Percentiles rank a stretch among this genome's conserved stretches.
phyloP scores from a whole-genome alignment of 2,113 vertebrate species.

The Carollia perspicillata region DNA sequence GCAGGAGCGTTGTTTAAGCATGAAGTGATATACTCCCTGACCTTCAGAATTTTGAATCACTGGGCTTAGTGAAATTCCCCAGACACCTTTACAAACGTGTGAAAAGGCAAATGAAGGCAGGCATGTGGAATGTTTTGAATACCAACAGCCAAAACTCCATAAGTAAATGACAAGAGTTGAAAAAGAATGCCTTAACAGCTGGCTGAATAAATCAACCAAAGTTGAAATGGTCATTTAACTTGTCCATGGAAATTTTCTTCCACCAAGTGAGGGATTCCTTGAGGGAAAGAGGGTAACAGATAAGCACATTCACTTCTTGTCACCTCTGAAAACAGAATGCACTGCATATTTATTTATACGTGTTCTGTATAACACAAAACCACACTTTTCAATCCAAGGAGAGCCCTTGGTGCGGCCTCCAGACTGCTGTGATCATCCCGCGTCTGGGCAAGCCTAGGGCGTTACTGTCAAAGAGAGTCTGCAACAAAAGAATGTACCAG shows the following conservation, averaged over 20 bases:
- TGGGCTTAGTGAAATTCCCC: constrained; percentile 37
- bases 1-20: constrained; percentile 42
- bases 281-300: not conserved
- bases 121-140: constrained; percentile 49
- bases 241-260: not conserved
- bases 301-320: not conserved
- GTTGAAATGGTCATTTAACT: not conserved
- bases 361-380: not conserved
- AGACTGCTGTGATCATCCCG: not conserved
- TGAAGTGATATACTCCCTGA: constrained; percentile 46
- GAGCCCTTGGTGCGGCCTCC: not conserved
- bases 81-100: constrained; percentile 1
- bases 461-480: not conserved
- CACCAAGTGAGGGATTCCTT: not conserved
- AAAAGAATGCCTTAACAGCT: constrained; percentile 24
- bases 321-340: not conserved
- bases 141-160: not conserved
- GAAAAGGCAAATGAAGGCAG: constrained; percentile 4
- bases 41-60: constrained; percentile 59
- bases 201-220: constrained; percentile 28
- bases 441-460: not conserved
- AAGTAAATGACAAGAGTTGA: constrained; percentile 41
- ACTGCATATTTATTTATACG: not conserved
- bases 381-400: not conserved
- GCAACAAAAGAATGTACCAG: not conserved